Conservation (phyloP, 2,113 vertebrate genomes). For the Cochlearius cochlearius region DNA sequence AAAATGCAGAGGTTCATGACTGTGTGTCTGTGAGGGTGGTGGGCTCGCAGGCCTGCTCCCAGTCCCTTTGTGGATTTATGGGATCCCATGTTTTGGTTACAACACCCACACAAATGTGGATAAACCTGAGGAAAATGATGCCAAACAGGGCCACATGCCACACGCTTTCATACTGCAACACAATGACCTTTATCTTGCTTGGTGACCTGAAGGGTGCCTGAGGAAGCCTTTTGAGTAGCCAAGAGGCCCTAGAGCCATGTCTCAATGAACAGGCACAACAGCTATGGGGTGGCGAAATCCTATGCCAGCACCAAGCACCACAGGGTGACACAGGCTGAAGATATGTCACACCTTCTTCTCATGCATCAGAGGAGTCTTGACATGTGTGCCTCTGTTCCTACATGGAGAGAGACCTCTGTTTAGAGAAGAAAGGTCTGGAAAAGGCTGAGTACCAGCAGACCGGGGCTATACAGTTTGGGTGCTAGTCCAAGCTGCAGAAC, state of each 20-base stretch:
- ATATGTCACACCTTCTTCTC: not conserved
- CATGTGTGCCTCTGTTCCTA: not conserved
- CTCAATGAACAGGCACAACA: not conserved
- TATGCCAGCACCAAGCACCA: not conserved
- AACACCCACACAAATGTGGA: not conserved
- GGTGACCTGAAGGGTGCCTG: not conserved
- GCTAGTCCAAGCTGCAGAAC: not conserved
- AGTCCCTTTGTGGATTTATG: rapidly evolving
- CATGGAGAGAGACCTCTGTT: not conserved
- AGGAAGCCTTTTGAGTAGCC: not conserved
- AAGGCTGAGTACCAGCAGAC: not conserved
- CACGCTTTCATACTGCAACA: not conserved
- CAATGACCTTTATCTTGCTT: rapidly evolving
- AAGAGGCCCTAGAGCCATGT: not conserved
- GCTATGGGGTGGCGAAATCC: not conserved
- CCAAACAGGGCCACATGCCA: not conserved
- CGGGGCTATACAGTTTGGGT: not conserved
- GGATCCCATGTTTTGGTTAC: not conserved
- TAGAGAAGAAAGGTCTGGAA: not conserved
- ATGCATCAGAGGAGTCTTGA: not conserved
- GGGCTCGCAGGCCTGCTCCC: not conserved
- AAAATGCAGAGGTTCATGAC: not conserved
- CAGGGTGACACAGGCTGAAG: not conserved
- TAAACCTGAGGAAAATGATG: not conserved
- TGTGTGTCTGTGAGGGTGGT: not conserved